phyloP scores from a whole-genome alignment of 2,888 invertebrate genomes.

The Spilosoma lubricipeda region DNA sequence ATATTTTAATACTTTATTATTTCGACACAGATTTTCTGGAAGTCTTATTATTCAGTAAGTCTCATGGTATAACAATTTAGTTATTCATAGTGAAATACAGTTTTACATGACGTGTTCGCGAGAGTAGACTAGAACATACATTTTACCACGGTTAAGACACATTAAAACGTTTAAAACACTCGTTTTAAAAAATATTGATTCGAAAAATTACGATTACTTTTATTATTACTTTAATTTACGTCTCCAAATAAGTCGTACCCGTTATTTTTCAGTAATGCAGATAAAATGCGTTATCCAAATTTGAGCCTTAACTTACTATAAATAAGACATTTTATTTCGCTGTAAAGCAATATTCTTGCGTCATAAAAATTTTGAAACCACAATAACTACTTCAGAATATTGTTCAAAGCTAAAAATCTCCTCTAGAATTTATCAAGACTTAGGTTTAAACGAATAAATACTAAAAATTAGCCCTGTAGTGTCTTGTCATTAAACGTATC shows the following conservation, averaged over 20 bases:
- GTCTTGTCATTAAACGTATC: slow-evolving; percentile 27
- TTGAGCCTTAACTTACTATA: neutral
- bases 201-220: too few species aligned
- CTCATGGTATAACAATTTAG: too few species aligned
- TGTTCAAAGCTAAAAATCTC: slow-evolving; percentile 5
- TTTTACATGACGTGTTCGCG: neutral
- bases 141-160: neutral
- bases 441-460: neutral
- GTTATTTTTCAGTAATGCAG: neutral
- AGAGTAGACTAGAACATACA: neutral
- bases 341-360: slow-evolving; percentile 2
- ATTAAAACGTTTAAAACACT: neutral
- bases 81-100: neutral
- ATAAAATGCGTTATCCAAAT: neutral
- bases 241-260: neutral
- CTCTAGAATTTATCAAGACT: neutral
- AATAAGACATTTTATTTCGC: neutral
- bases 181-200: too few species aligned
- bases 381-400: neutral
- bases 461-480: neutral
- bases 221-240: too few species aligned
- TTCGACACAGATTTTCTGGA: neutral
- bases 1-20: neutral
- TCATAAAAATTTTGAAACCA: neutral
- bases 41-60: neutral